Percentiles rank a stretch among this genome's conserved stretches.
Evolutionary conservation across 37 sponge, comb jelly and placozoan genomes (phyloP).

Genomic region (Petrosia ficiformis): DNA sequence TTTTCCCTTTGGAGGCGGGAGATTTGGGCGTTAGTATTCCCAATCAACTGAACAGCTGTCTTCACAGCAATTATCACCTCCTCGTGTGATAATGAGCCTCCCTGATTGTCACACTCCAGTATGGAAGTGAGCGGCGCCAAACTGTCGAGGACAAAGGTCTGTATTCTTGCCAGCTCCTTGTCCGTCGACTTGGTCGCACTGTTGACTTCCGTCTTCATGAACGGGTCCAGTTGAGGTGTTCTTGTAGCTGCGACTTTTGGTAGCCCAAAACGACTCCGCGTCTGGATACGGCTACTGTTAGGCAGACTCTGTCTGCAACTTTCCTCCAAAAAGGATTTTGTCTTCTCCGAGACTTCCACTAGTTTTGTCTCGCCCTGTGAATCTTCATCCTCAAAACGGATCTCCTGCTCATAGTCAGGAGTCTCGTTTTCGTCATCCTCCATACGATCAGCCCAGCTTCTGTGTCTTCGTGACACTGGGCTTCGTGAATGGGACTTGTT

Average conservation of each 20-base stretch:
- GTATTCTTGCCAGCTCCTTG: not conserved
- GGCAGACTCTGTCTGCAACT: slow-evolving; percentile 9
- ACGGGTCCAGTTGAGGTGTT: not conserved
- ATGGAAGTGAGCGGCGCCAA: not conserved
- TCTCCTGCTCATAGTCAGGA: not conserved
- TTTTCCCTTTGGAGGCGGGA: slow-evolving; percentile 7
- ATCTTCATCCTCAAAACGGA: not conserved
- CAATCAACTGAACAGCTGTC: slow-evolving; percentile 9
- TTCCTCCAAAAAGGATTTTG: slow-evolving; percentile 1
- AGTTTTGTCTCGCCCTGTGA: not conserved
- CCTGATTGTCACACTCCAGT: not conserved
- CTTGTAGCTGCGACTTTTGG: too few species aligned
- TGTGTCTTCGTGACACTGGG: not conserved
- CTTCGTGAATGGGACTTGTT: too few species aligned
- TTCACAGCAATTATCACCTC: slow-evolving; percentile 6
- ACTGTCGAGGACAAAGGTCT: not conserved
- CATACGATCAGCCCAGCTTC: not conserved
- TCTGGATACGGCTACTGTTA: too few species aligned
- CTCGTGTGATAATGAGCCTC: not conserved
- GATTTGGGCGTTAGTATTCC: slow-evolving; percentile 28
- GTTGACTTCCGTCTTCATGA: not conserved
- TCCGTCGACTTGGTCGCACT: not conserved
- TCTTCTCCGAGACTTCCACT: slow-evolving; percentile 17
- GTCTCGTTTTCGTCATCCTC: not conserved
- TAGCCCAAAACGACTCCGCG: too few species aligned